These are phyloP conservation scores for Drosophila arawakana DNA, from an alignment of 1,140 invertebrate species.

Conservation along the genomic window DNA sequence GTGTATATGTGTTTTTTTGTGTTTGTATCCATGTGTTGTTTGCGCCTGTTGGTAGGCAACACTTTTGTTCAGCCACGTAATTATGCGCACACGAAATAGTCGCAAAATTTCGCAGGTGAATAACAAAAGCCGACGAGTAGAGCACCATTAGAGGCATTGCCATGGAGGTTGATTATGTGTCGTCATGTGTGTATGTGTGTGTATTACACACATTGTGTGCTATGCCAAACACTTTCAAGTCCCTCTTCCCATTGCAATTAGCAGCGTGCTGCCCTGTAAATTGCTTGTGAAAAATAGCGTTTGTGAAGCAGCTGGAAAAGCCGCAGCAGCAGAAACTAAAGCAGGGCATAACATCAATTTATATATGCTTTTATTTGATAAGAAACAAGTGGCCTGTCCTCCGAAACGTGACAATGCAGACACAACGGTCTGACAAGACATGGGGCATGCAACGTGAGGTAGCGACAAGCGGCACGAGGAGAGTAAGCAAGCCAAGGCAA, in stretches of 20 bases:
- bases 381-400: conserved; percentile 69
- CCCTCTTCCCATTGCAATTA: conserved; percentile 66
- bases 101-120: conserved; percentile 64
- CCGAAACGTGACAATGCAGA: conserved; percentile 67
- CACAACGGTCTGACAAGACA: background rate
- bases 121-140: conserved; percentile 30
- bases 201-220: conserved; percentile 45
- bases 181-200: conserved; percentile 12
- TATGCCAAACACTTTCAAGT: conserved; percentile 46
- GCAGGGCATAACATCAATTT: conserved; percentile 54
- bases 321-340: conserved; percentile 4
- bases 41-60: conserved; percentile 61
- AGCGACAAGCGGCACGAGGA: background rate
- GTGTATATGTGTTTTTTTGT: conserved; percentile 5
- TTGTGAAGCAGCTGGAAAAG: conserved; percentile 50
- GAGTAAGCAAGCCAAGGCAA: conserved; percentile 54
- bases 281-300: conserved; percentile 68
- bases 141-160: conserved; percentile 42
- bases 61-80: conserved; percentile 74
- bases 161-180: conserved; percentile 55
- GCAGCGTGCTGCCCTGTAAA: conserved; percentile 56
- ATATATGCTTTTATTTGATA: conserved; percentile 78
- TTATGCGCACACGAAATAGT: conserved; percentile 75
- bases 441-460: background rate
- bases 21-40: conserved; percentile 26